Conservation (phyloP, 2,888 invertebrate species). For the Parelbella ahira region DNA sequence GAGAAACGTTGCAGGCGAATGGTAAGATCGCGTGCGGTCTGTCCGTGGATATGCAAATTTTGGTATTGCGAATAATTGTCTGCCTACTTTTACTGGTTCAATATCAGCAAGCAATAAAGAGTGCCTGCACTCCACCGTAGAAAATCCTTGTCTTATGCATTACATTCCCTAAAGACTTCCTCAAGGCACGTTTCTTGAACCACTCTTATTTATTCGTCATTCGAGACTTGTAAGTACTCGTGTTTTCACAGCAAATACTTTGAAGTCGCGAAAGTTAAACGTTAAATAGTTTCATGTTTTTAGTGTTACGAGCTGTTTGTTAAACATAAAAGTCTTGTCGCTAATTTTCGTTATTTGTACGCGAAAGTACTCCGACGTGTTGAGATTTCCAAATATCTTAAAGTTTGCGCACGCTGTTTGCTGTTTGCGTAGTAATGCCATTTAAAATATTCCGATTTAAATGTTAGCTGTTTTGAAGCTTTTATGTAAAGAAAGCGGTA, state of each 20-base stretch:
- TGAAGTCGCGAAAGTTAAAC: slow-evolving; percentile 41
- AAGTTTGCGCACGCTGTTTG: slow-evolving; percentile 23
- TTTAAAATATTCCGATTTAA: slow-evolving; percentile 12
- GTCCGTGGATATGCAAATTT: slow-evolving; percentile 47
- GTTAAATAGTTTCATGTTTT: slow-evolving; percentile 43
- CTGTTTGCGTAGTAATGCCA: slow-evolving; percentile 13
- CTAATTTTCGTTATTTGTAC: slow-evolving; percentile 59
- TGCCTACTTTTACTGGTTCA: slow-evolving; percentile 45
- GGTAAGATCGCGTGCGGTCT: slow-evolving; percentile 43
- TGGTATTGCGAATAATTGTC: slow-evolving; percentile 49
- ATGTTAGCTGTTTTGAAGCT: not conserved
- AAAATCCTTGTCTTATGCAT: slow-evolving; percentile 19
- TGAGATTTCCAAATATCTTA: slow-evolving; percentile 27
- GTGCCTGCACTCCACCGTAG: slow-evolving; percentile 6
- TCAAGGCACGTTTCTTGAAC: slow-evolving; percentile 18
- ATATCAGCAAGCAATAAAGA: slow-evolving; percentile 26
- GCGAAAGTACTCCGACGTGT: slow-evolving; percentile 41
- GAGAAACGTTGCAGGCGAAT: slow-evolving; percentile 34
- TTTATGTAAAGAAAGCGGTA: too few species aligned
- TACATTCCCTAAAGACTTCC: slow-evolving; percentile 16
- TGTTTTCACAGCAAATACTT: slow-evolving; percentile 50
- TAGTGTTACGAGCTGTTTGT: slow-evolving; percentile 39
- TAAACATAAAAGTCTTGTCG: slow-evolving; percentile 44
- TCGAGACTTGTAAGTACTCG: slow-evolving; percentile 26
- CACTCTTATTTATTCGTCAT: slow-evolving; percentile 24